Percentiles rank a stretch among this genome's conserved stretches.
These are phyloP conservation scores for Brachyistius frenatus DNA, from an alignment of 2,113 vertebrate species.

Conservation along the genomic window DNA sequence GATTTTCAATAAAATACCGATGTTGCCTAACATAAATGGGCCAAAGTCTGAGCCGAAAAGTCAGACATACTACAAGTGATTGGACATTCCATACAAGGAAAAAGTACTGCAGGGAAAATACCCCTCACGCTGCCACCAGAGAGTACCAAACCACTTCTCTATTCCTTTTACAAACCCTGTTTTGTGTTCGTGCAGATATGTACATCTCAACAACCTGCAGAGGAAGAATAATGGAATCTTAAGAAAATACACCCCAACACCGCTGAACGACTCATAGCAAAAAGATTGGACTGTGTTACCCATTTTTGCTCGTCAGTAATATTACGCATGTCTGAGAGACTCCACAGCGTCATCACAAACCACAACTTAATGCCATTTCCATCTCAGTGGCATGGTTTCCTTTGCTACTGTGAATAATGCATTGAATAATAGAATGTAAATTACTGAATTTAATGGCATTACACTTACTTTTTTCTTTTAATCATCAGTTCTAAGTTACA, in stretches of 20 bases:
- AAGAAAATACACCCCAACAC: background rate
- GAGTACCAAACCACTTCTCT: background rate
- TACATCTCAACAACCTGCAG: background rate
- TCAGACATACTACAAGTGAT: background rate
- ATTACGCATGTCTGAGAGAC: conserved; percentile 36
- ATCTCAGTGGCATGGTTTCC: conserved; percentile 1
- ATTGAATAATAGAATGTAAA: background rate
- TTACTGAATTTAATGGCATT: background rate
- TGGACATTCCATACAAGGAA: conserved; percentile 35
- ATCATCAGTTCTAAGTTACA: background rate
- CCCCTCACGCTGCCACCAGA: background rate
- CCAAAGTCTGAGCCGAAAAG: background rate
- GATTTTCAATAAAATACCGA: conserved; percentile 47
- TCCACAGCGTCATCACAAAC: conserved; percentile 52
- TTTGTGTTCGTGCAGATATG: background rate
- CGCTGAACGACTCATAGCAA: background rate
- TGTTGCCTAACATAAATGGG: conserved; percentile 39
- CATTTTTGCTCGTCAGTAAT: background rate
- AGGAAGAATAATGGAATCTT: conserved; percentile 15
- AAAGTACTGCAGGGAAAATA: conserved; percentile 50
- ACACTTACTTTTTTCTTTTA: background rate
- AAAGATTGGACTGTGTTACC: background rate
- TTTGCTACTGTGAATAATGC: conserved; percentile 23
- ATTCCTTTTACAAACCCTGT: background rate
- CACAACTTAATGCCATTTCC: conserved; percentile 40